phyloP scores from a whole-genome alignment of 2,888 invertebrate species.

The Archips crataeganus region DNA sequence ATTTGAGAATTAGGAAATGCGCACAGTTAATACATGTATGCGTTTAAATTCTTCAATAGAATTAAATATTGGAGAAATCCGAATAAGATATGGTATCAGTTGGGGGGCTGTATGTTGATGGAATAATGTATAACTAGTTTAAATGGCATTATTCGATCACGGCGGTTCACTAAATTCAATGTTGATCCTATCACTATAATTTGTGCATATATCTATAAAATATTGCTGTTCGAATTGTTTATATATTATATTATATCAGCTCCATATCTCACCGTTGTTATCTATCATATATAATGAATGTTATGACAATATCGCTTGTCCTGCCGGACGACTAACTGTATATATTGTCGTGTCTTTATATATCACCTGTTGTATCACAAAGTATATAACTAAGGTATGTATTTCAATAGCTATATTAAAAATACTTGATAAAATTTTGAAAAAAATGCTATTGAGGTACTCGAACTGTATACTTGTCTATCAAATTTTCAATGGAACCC shows the following conservation, averaged over 20 bases:
- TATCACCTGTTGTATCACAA: conserved; percentile 62
- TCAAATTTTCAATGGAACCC: conserved; percentile 70
- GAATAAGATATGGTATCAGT: background rate
- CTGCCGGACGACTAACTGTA: conserved; percentile 62
- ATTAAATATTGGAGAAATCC: background rate
- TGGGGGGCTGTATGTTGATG: background rate
- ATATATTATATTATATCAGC: conserved; percentile 70
- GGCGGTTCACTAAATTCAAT: conserved; percentile 59
- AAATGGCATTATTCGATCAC: conserved; percentile 72
- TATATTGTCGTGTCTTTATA: conserved; percentile 60
- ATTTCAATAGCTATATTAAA: conserved; percentile 59
- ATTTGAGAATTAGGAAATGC: conserved; percentile 14
- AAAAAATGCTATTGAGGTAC: conserved; percentile 61
- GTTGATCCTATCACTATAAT: conserved; percentile 66
- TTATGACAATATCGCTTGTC: conserved; percentile 82
- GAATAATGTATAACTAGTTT: background rate
- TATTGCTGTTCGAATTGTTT: conserved; percentile 65
- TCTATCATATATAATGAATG: conserved; percentile 63
- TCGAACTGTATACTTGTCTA: conserved; percentile 67
- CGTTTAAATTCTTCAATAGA: background rate
- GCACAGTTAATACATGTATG: conserved; percentile 23
- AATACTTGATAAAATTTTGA: conserved; percentile 38
- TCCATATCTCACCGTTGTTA: conserved; percentile 73
- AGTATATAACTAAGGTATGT: conserved; percentile 58
- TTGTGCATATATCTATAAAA: conserved; percentile 67